A percentile compares a stretch with the other conserved stretches of the same genome.
phyloP scores from a whole-genome alignment of 2,888 invertebrate species.

The Ophioninae sp. region DNA sequence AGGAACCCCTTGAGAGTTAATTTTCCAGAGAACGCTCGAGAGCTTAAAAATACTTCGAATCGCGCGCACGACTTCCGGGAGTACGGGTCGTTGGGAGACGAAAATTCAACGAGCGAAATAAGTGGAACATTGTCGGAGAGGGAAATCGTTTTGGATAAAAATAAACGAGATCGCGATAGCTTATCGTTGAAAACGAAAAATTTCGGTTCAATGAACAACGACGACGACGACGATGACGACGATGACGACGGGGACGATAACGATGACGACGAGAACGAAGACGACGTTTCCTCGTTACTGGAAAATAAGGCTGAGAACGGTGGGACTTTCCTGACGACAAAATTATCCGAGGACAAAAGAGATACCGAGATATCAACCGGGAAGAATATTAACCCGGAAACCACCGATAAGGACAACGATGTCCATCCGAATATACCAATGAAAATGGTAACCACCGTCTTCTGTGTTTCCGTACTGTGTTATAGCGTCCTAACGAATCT shows the following conservation, averaged over 20 bases:
- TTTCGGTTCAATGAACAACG: constrained; percentile 45
- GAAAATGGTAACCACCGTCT: constrained; percentile 81
- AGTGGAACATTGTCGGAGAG: constrained; percentile 38
- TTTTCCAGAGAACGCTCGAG: constrained; percentile 23
- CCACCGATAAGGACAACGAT: constrained; percentile 72
- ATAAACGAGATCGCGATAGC: constrained; percentile 29
- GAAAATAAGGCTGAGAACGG: constrained; percentile 69
- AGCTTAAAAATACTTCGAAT: constrained; percentile 18
- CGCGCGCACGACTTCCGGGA: neutral
- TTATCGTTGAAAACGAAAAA: constrained; percentile 31
- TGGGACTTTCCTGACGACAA: constrained; percentile 69
- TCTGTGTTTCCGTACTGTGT: constrained; percentile 80
- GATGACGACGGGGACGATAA: constrained; percentile 60
- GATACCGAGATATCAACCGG: constrained; percentile 62
- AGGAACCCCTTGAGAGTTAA: constrained; percentile 16
- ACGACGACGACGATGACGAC: constrained; percentile 56
- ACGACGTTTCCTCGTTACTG: constrained; percentile 48
- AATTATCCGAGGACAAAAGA: constrained; percentile 70
- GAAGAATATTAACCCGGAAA: constrained; percentile 30
- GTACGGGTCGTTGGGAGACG: constrained; percentile 1
- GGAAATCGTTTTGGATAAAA: constrained; percentile 35
- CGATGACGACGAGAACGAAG: constrained; percentile 63
- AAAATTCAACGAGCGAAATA: constrained; percentile 41
- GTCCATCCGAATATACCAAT: constrained; percentile 77
- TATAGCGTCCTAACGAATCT: constrained; percentile 80